Conservation (phyloP, 2,113 vertebrate species). For the Proterorhinus semilunaris region DNA sequence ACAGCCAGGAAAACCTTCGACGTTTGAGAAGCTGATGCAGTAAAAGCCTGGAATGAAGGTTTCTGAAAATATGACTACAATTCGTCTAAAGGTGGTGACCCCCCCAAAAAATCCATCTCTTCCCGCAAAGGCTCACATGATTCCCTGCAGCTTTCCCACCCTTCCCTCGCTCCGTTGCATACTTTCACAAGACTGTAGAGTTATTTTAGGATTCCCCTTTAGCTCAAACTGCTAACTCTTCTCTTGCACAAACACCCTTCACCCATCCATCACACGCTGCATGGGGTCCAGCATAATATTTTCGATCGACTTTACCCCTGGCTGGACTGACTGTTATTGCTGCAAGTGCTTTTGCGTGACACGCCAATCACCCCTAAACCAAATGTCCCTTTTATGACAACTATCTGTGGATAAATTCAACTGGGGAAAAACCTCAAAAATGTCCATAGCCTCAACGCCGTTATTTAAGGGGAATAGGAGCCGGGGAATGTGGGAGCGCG, state of each 20-base stretch:
- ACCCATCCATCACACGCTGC: constrained; percentile 11
- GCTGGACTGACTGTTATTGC: constrained; percentile 23
- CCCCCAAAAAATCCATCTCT: constrained; percentile 7
- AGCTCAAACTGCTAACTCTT: constrained; percentile 47
- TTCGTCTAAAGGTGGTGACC: neutral
- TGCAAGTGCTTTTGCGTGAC: constrained; percentile 43
- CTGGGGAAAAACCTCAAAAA: constrained; percentile 72
- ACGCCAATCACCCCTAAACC: constrained; percentile 38
- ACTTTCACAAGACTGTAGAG: constrained; percentile 66
- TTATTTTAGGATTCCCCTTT: constrained; percentile 72
- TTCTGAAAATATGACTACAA: neutral
- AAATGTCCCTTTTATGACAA: constrained; percentile 52
- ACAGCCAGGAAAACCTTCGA: too few species aligned
- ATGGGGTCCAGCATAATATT: constrained; percentile 21
- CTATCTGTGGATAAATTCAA: constrained; percentile 55
- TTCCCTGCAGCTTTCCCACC: constrained; percentile 48
- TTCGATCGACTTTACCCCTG: constrained; percentile 12
- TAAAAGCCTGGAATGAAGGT: too few species aligned
- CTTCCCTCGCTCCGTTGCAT: constrained; percentile 35
- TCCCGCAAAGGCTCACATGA: constrained; percentile 28
- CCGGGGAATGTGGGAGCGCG: constrained; percentile 48
- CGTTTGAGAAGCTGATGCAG: too few species aligned
- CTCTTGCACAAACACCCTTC: constrained; percentile 60
- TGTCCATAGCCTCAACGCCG: constrained; percentile 53
- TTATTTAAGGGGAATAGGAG: constrained; percentile 66